Percentiles rank a stretch among this genome's conserved stretches.
Conservation (phyloP, 64 coral and sea anemone genomes). For the Pachyseris speciosa region DNA sequence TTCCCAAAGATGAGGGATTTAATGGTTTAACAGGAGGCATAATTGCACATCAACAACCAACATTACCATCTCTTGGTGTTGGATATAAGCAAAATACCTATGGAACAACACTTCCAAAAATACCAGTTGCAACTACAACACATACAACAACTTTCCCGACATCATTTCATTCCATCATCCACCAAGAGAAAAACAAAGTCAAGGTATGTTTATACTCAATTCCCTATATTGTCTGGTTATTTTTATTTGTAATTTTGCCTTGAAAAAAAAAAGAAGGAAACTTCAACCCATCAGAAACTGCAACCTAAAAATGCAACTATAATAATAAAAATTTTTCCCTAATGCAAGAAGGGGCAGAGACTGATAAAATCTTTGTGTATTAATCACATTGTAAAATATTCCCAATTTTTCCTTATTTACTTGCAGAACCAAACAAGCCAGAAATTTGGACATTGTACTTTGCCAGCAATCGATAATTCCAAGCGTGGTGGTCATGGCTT, state of each 20-base stretch:
- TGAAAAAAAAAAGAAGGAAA: neutral
- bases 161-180: conserved; percentile 84
- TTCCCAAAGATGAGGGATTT: conserved; percentile 78
- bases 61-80: conserved; percentile 32
- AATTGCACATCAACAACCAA: conserved; percentile 7
- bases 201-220: neutral
- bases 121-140: conserved; percentile 78
- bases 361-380: too few species aligned
- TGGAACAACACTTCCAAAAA: conserved; percentile 85
- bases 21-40: conserved; percentile 7
- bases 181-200: conserved; percentile 88
- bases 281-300: too few species aligned
- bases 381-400: too few species aligned
- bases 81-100: conserved; percentile 37
- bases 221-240: neutral
- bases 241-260: neutral
- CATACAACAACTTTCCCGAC: conserved; percentile 76
- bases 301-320: too few species aligned
- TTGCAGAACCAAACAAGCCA: conserved; percentile 68
- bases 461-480: conserved; percentile 89
- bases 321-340: too few species aligned
- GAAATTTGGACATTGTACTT: conserved; percentile 76
- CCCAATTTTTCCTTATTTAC: too few species aligned
- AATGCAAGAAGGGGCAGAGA: too few species aligned
- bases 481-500: conserved; percentile 88